Evolutionary conservation across 2,888 invertebrate genomes (phyloP), one percentile per base, ranked within the genome.

Genomic region (Leucania comma): DNA sequence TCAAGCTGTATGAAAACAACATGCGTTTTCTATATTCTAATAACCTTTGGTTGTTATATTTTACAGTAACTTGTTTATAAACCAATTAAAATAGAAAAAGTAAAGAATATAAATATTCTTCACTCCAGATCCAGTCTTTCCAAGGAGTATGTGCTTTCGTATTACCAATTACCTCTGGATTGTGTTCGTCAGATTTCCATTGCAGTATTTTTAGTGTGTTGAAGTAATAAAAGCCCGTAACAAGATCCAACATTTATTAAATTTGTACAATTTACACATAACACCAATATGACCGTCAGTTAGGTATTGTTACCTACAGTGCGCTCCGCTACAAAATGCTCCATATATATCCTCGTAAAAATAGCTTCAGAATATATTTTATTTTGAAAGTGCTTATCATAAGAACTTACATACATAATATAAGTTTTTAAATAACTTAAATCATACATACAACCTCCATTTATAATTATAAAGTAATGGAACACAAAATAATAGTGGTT

Each of bases 211-310:
- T n/a, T n/a, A n/a, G n/a, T n/a, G n/a, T 6, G 29, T 22, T 32
- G 12, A 38, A 29, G 5, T 6, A 78, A 79, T 71, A 68, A 81
- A 79, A 80, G 38, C 54, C 38, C 24, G 48, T 20, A 51, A 29
- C 89, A 91, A 89, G 88, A 90, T 90, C 88, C 93, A 95, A 95
- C 95, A 90, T 95, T 95, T 95, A 95, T 95, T 95, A 95, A 94
- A 95, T 94, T 94, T 94, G 93, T 94, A 94, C 93, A 94, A 90
- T 85, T 91, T 89, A 92, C 89, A 90, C 85, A 88, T 91, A 94
- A 94, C 94, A 94, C 90, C 92, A 88, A 91, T 89, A 82, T 84
- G 81, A 86, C 85, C 87, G 80, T 80, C 32, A 62, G 71, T 80
- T 86, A 86, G 87, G 87, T 89, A 89, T 84, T 58, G 74, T 86